Evolutionary conservation across 2,113 vertebrate genomes (phyloP).

Genomic region (Pagrus major): DNA sequence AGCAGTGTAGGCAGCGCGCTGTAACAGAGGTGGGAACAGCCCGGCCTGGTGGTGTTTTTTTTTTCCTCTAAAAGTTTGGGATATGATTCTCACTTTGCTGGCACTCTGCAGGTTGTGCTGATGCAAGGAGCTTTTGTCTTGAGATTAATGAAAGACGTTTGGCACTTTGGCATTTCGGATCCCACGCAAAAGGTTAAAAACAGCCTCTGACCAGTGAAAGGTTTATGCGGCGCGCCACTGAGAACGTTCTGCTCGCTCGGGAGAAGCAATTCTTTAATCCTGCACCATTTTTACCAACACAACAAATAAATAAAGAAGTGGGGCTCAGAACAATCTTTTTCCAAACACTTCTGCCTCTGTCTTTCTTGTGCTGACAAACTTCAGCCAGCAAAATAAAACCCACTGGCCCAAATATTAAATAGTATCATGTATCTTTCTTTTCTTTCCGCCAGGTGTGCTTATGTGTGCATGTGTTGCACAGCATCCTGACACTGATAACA

Average conservation of each 20-base stretch:
- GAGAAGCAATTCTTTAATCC: constrained; percentile 63
- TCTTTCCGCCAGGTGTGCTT: not conserved
- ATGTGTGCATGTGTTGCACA: constrained; percentile 5
- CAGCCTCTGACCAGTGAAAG: constrained; percentile 72
- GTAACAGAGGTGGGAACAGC: constrained; percentile 39
- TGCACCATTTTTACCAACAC: constrained; percentile 55
- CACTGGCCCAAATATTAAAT: not conserved
- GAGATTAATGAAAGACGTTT: constrained; percentile 82
- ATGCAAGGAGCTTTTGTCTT: constrained; percentile 75
- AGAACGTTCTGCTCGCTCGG: constrained; percentile 47
- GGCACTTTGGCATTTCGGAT: constrained; percentile 75
- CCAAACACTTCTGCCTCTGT: constrained; percentile 9
- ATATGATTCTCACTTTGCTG: constrained; percentile 65
- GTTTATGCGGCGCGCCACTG: constrained; percentile 53
- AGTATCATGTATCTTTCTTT: not conserved
- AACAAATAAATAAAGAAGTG: constrained; percentile 59
- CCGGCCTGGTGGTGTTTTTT: constrained; percentile 10
- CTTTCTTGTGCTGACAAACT: constrained; percentile 31
- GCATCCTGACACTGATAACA: constrained; percentile 2
- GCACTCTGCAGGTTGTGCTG: constrained; percentile 75
- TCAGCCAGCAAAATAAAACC: constrained; percentile 25
- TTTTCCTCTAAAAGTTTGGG: constrained; percentile 60
- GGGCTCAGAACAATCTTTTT: constrained; percentile 23
- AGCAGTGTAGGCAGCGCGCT: constrained; percentile 24
- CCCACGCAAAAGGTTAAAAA: constrained; percentile 76